A percentile compares a stretch with the other conserved stretches of the same genome.
Evolutionary conservation across 2,797 vertebrate species (phyloP).

Genomic region (Manis pentadactyla): DNA sequence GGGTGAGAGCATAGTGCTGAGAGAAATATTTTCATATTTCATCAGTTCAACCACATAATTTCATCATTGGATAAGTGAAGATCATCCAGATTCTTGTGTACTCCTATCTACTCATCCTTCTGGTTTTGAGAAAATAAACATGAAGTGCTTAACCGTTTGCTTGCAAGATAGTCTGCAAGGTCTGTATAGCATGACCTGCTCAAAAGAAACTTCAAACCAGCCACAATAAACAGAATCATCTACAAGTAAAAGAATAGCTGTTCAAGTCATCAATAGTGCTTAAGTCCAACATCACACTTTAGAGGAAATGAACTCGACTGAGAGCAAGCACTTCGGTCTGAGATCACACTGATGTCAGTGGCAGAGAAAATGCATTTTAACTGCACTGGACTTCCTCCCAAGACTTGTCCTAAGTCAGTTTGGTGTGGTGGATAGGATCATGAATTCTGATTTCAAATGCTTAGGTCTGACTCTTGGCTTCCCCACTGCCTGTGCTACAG

Average conservation of each 20-base stretch:
- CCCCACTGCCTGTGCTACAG: neutral
- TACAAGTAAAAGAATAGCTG: neutral
- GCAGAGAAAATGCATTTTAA: conserved; percentile 43
- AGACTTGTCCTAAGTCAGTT: neutral
- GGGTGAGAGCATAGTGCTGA: neutral
- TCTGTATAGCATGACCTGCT: neutral
- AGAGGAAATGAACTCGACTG: conserved; percentile 38
- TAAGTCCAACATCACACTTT: conserved; percentile 21
- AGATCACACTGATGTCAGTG: neutral
- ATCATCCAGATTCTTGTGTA: neutral
- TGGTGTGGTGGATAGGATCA: neutral
- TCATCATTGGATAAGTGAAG: neutral
- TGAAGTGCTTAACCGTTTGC: neutral
- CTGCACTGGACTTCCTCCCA: neutral
- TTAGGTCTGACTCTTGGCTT: neutral
- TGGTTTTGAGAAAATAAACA: neutral
- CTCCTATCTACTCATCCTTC: neutral
- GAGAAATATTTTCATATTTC: neutral
- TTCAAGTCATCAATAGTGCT: neutral
- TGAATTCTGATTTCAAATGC: neutral
- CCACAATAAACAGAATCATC: conserved; percentile 39
- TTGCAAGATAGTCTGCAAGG: neutral
- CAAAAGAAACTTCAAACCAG: conserved; percentile 13
- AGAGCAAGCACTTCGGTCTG: neutral
- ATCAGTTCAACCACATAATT: neutral